Conservation (phyloP, 2,888 invertebrate species). For the Azorinus chamasolen region DNA sequence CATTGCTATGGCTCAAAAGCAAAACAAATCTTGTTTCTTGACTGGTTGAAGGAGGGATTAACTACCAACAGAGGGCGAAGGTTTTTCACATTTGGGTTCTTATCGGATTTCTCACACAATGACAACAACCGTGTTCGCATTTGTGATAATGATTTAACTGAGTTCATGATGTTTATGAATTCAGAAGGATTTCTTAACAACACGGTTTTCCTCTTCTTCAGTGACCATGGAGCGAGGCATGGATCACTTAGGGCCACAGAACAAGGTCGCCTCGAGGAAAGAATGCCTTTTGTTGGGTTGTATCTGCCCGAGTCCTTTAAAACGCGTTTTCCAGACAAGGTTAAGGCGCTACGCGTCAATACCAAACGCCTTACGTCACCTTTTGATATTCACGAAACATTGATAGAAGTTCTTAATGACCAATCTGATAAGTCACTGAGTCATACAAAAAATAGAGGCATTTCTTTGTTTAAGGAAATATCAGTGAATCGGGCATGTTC, state of each 20-base stretch:
- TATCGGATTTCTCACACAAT: constrained; percentile 95
- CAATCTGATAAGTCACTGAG: constrained; percentile 1
- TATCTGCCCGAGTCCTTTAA: constrained; percentile 91
- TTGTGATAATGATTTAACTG: constrained; percentile 91
- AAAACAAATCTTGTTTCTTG: constrained; percentile 88
- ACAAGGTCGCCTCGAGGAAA: constrained; percentile 97
- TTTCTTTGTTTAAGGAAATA: constrained; percentile 83
- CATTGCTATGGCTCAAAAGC: constrained; percentile 91
- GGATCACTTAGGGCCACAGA: constrained; percentile 93
- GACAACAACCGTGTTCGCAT: constrained; percentile 92
- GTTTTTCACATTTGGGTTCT: constrained; percentile 95
- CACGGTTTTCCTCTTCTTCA: constrained; percentile 95
- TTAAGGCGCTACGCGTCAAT: constrained; percentile 89
- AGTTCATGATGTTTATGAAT: constrained; percentile 88
- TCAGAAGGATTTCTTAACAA: constrained; percentile 90
- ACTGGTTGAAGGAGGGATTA: constrained; percentile 88
- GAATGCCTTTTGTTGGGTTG: constrained; percentile 95
- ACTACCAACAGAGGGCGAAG: constrained; percentile 90
- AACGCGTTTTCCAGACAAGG: constrained; percentile 89
- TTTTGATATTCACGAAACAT: constrained; percentile 95
- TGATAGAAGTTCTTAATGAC: constrained; percentile 89
- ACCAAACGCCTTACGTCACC: constrained; percentile 92
- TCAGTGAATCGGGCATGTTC: constrained; percentile 93
- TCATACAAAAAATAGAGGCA: constrained; percentile 73
- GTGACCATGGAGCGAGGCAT: constrained; percentile 95